phyloP scores from a whole-genome alignment of 2,113 vertebrate genomes.

The Cebus imitator region DNA sequence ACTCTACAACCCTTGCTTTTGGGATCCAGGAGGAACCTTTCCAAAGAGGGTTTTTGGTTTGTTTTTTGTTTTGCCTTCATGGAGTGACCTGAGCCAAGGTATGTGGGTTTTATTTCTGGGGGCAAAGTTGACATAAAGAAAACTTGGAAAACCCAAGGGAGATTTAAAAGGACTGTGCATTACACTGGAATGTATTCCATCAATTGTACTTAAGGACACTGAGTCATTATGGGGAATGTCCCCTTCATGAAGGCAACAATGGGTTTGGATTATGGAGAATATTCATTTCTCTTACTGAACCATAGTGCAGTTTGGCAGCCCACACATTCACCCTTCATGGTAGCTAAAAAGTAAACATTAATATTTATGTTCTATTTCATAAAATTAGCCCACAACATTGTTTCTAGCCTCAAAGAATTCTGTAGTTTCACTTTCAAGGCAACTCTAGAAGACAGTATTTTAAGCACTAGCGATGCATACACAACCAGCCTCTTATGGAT shows the following conservation, averaged over 20 bases:
- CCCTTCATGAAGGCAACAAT: not conserved
- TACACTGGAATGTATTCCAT: not conserved
- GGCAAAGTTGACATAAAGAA: slow-evolving; percentile 44
- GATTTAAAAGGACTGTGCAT: not conserved
- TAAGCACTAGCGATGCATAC: not conserved
- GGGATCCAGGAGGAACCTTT: slow-evolving; percentile 4
- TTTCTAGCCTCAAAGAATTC: not conserved
- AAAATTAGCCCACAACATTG: not conserved
- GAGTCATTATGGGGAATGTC: not conserved
- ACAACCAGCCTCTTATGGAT: not conserved
- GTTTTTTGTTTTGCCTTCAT: slow-evolving; percentile 23
- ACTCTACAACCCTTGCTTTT: not conserved
- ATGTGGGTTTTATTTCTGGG: slow-evolving; percentile 2
- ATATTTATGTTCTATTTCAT: not conserved
- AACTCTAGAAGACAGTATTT: slow-evolving; percentile 16
- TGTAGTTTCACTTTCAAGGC: slow-evolving; percentile 35
- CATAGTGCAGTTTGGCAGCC: not conserved
- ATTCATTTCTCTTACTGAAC: not conserved
- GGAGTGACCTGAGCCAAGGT: not conserved
- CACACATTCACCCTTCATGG: not conserved
- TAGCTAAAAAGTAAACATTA: slow-evolving; percentile 15
- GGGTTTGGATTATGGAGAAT: not conserved
- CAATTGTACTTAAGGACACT: not conserved
- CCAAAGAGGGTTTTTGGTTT: not conserved
- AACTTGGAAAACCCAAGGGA: slow-evolving; percentile 24